Evolutionary conservation across 1,140 invertebrate species (phyloP).

Genomic region (Hypsibius dujardini): DNA sequence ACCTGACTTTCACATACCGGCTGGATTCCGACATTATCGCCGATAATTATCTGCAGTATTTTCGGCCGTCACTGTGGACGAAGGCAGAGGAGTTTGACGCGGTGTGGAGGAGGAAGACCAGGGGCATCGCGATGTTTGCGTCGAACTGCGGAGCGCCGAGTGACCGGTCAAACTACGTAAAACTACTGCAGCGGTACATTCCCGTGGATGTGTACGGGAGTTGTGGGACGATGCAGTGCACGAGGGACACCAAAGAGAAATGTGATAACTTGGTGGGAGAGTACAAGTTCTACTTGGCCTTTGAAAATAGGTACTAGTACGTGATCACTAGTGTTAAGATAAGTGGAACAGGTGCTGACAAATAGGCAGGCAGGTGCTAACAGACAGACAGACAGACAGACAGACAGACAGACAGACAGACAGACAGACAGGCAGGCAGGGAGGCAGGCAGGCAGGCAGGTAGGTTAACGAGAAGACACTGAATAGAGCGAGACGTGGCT

Average conservation of each 20-base stretch:
- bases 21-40: conserved; percentile 24
- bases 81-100: not conserved
- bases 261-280: conserved; percentile 23
- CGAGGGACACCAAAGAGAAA: conserved; percentile 21
- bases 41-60: conserved; percentile 15
- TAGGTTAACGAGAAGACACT: no score
- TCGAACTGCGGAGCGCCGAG: conserved; percentile 28
- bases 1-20: conserved; percentile 31
- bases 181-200: conserved; percentile 26
- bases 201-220: conserved; percentile 30
- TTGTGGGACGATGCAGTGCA: conserved; percentile 28
- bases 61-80: not conserved
- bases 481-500: no score
- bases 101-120: conserved; percentile 27
- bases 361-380: not conserved
- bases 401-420: no score
- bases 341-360: not conserved
- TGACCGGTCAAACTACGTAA: conserved; percentile 26
- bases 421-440: no score
- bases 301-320: conserved; percentile 31
- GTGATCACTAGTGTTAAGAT: not conserved
- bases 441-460: no score
- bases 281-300: conserved; percentile 34
- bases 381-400: no score
- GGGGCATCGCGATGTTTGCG: conserved; percentile 34